Evolutionary conservation across 2,113 vertebrate genomes (phyloP).

Genomic region (Thinocorus orbignyianus): DNA sequence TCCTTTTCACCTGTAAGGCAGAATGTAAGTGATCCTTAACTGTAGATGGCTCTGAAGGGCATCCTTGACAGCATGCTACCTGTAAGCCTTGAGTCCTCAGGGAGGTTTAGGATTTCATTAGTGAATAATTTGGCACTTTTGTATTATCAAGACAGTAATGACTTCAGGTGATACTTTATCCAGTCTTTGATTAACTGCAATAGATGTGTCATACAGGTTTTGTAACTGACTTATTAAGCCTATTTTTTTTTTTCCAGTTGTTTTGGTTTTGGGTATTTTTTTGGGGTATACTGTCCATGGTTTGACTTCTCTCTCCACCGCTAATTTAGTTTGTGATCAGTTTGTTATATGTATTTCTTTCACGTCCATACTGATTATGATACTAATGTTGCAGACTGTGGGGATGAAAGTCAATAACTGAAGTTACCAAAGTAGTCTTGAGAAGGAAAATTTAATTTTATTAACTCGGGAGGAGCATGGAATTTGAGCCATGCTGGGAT

Average conservation of each 20-base stretch:
- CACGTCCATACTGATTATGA: not conserved
- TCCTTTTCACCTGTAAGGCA: not conserved
- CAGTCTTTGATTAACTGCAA: not conserved
- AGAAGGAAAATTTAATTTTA: conserved; percentile 25
- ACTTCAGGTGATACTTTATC: conserved; percentile 12
- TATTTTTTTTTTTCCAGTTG: not conserved
- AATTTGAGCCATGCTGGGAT: conserved; percentile 39
- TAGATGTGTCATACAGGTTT: not conserved
- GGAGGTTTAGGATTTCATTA: not conserved
- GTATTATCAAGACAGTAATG: not conserved
- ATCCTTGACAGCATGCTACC: conserved; percentile 3
- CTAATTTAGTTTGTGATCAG: not conserved
- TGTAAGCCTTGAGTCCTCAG: conserved; percentile 18
- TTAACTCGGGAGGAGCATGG: not conserved
- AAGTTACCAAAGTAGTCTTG: conserved; percentile 34
- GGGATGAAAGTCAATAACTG: conserved; percentile 32
- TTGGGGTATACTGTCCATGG: not conserved
- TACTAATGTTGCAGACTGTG: not conserved
- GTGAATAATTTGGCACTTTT: conserved; percentile 21
- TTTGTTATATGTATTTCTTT: not conserved
- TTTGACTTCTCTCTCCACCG: not conserved
- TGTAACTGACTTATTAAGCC: conserved; percentile 52
- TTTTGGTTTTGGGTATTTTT: conserved; percentile 39
- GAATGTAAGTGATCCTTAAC: not conserved
- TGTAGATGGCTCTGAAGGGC: conserved; percentile 23